Evolutionary conservation across 2,888 invertebrate species (phyloP), one percentile per base, ranked within the genome.

Genomic region (Craniophora ligustri): DNA sequence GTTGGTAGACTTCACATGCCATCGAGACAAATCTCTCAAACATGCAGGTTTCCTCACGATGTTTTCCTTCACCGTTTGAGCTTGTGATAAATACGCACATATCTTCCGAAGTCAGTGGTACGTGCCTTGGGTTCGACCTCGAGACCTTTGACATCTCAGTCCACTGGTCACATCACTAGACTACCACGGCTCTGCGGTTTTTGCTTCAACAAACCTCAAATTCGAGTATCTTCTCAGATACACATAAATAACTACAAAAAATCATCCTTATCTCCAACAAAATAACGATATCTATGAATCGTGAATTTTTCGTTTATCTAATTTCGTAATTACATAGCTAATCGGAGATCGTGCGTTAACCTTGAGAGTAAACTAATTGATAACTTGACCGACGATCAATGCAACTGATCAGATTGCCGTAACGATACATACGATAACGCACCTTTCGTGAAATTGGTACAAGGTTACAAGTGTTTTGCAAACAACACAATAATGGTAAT

Each of bases 401-500:
- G 68, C 64, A 71, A 75, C 65, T 62, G 76, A 79, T 78, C 71
- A 60, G 67, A 67, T 64, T 62, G 62, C 50, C 55, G 38, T 44
- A 45, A 74, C 58, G 46, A 58, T 48, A 55, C 70, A 58, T 48
- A 55, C 70, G 89, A 91, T 90, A 89, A 88, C 82, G 78, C 75
- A 78, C 73, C 72, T 73, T 78, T 60, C 51, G 48, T 67, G 53
- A 82, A 90, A 83, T 79, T 85, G 59, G 85, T 49, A 71, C 90
- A 90, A 89, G 91, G 91, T 80, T 73, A 75, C 69, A 45, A 64
- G 8, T 57, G 64, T 76, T 82, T 84, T 74, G 86, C 80, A 74
- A 26, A n/a, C 26, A 75, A 76, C n/a, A n/a, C n/a, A 88, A 87
- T 87, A 82, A 84, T 89, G 87, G 88, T 88, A 88, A 85, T 86